These are phyloP conservation scores for Drosophila greeni DNA, from an alignment of 2,888 invertebrate species.

Conservation along the genomic window DNA sequence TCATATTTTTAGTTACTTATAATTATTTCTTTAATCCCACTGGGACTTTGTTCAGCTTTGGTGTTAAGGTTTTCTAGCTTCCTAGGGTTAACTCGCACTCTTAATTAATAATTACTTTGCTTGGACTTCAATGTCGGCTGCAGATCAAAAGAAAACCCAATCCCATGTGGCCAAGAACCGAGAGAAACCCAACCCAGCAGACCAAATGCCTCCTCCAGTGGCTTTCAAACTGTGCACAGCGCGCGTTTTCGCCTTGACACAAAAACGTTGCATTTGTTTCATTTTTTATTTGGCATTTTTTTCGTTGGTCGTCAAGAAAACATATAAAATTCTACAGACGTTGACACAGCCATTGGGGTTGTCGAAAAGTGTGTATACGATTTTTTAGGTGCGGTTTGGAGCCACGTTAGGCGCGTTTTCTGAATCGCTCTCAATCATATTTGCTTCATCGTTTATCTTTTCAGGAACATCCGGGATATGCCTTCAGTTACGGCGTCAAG, in stretches of 20 bases:
- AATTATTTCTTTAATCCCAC: background rate
- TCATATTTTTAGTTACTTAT: background rate
- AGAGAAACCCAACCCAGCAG: conserved; percentile 22
- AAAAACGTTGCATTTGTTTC: conserved; percentile 49
- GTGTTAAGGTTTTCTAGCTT: too few relatives aligned
- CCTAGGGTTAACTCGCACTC: conserved; percentile 19
- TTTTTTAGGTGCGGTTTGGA: conserved; percentile 24
- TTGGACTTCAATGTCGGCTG: conserved; percentile 48
- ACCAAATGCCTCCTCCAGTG: conserved; percentile 51
- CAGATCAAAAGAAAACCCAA: conserved; percentile 58
- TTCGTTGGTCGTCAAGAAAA: conserved; percentile 52
- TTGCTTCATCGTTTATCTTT: conserved; percentile 10
- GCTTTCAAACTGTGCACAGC: conserved; percentile 68
- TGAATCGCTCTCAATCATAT: background rate
- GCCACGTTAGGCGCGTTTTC: conserved; percentile 22
- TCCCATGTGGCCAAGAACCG: conserved; percentile 26
- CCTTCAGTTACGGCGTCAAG: conserved; percentile 82
- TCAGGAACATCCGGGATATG: conserved; percentile 80
- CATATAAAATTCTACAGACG: conserved; percentile 52
- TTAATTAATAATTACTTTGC: conserved; percentile 45
- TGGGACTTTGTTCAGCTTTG: background rate
- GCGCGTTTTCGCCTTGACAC: conserved; percentile 63
- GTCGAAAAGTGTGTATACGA: conserved; percentile 36
- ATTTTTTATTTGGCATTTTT: conserved; percentile 32
- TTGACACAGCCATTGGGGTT: conserved; percentile 42